Conservation (phyloP, 2,888 invertebrate genomes). For the Xestia c-nigrum region DNA sequence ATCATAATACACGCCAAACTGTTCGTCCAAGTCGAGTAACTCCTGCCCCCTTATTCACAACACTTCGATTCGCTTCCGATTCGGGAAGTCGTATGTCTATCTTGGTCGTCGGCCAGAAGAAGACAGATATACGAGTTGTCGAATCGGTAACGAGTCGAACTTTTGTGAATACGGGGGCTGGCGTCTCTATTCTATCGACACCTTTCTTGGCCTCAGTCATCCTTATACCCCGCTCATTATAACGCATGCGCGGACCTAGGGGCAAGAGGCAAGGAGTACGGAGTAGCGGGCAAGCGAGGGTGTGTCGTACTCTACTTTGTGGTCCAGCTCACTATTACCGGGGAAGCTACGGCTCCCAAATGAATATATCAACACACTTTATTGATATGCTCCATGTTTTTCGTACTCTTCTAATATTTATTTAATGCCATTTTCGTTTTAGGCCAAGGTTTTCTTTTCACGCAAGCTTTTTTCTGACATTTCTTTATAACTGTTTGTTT, state of each 20-base stretch:
- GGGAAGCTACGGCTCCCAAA: slow-evolving; percentile 32
- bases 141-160: too few species aligned
- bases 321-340: slow-evolving; percentile 45
- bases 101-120: too few species aligned
- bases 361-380: slow-evolving; percentile 50
- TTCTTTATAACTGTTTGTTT: not conserved
- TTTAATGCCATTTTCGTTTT: slow-evolving; percentile 8
- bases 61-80: too few species aligned
- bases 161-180: too few species aligned
- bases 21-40: not conserved
- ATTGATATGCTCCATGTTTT: slow-evolving; percentile 39
- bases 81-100: too few species aligned
- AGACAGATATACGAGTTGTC: too few species aligned
- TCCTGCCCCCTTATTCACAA: too few species aligned
- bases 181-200: slow-evolving; percentile 25
- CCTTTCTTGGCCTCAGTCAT: not conserved
- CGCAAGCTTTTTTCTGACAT: too few species aligned
- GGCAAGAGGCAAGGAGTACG: slow-evolving; percentile 36
- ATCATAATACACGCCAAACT: not conserved
- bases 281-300: slow-evolving; percentile 36
- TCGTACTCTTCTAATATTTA: slow-evolving; percentile 16
- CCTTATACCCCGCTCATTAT: slow-evolving; percentile 6
- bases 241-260: slow-evolving; percentile 50
- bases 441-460: not conserved
- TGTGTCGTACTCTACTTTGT: slow-evolving; percentile 54